These are phyloP conservation scores for Tinea pellionella DNA, from an alignment of 2,888 invertebrate species.

Conservation along the genomic window DNA sequence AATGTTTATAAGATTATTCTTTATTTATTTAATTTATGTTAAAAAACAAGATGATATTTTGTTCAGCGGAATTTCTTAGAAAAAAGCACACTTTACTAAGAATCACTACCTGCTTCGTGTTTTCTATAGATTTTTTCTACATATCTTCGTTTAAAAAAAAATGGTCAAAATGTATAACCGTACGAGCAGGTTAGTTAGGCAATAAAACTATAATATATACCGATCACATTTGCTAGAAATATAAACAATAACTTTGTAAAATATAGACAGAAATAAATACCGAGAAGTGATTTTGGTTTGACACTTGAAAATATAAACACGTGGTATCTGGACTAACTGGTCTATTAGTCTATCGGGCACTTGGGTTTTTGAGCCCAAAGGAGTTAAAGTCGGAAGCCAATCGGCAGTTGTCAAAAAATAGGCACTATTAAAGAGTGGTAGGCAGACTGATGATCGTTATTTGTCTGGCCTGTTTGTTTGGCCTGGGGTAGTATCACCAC, in stretches of 20 bases:
- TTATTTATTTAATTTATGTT: background rate
- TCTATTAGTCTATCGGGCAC: no score
- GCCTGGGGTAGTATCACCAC: no score
- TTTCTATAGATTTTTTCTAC: slow-evolving; percentile 17
- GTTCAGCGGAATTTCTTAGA: slow-evolving; percentile 29
- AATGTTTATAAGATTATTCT: background rate
- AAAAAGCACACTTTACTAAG: slow-evolving; percentile 34
- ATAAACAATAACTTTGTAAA: background rate
- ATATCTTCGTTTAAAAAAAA: background rate
- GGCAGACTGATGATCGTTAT: no score
- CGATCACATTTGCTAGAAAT: background rate
- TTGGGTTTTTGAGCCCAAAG: no score
- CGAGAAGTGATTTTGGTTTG: no score
- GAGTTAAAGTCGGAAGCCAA: no score
- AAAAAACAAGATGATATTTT: background rate
- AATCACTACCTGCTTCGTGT: slow-evolving; percentile 32
- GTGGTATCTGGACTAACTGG: no score
- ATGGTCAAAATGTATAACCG: background rate
- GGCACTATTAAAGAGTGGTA: no score
- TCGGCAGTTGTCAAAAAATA: no score
- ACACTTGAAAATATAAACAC: no score
- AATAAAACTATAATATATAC: background rate
- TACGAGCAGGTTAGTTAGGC: background rate
- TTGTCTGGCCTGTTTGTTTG: no score
- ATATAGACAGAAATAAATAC: no score